Evolutionary conservation across 2,113 vertebrate genomes (phyloP).

Genomic region (Thryonomys swinderianus): DNA sequence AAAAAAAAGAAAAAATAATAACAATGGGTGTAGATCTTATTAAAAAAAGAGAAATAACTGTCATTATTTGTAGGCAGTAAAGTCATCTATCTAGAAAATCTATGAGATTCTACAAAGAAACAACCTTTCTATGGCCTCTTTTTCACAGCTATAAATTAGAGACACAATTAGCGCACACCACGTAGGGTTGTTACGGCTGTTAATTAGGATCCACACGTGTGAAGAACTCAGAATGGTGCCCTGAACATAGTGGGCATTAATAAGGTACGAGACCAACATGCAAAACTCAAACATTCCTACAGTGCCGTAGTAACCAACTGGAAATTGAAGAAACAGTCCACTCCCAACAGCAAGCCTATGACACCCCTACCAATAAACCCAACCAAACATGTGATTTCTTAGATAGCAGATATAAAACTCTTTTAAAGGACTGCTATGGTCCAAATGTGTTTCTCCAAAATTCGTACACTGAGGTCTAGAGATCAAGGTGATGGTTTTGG

Average conservation of each 20-base stretch:
- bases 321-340: background rate
- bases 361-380: background rate
- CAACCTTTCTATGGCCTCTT: background rate
- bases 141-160: background rate
- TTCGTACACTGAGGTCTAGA: too few species aligned
- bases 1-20: background rate
- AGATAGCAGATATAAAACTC: background rate
- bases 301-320: background rate
- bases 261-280: background rate
- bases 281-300: background rate
- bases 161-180: background rate
- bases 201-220: background rate
- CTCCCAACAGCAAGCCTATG: background rate
- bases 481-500: background rate
- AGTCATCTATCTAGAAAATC: background rate
- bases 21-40: background rate
- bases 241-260: background rate
- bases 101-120: background rate
- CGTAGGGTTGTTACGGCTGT: background rate
- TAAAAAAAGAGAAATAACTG: background rate
- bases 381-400: background rate
- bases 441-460: background rate
- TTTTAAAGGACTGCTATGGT: background rate
- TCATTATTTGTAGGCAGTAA: background rate
- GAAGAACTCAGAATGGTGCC: background rate